Conservation (phyloP, 2,888 invertebrate genomes). For the Nomada fucata region DNA sequence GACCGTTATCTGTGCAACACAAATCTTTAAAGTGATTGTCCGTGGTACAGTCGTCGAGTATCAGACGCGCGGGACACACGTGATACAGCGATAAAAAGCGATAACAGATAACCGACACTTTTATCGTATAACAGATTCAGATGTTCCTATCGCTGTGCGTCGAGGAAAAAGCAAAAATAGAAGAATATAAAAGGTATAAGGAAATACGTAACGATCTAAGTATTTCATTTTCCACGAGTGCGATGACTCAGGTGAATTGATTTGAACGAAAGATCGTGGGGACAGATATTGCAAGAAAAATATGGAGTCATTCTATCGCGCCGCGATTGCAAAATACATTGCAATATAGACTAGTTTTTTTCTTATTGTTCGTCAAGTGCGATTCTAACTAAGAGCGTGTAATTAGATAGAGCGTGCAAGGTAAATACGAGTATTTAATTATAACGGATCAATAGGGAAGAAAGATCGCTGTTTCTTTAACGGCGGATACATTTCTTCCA, state of each 20-base stretch:
- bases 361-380: neutral
- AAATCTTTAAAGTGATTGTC: neutral
- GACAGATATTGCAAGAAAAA: neutral
- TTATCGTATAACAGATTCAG: constrained; percentile 6
- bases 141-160: neutral
- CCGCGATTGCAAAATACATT: neutral
- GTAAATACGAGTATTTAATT: neutral
- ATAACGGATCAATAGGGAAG: neutral
- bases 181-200: no score
- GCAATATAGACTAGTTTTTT: neutral
- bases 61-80: neutral
- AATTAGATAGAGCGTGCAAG: neutral
- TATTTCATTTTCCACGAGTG: neutral
- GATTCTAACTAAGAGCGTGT: neutral
- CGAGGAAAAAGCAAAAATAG: no score
- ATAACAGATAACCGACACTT: constrained; percentile 3
- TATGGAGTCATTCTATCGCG: neutral
- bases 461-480: neutral
- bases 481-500: neutral
- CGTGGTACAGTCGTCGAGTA: neutral
- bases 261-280: neutral
- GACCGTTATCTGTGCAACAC: neutral
- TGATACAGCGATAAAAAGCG: constrained; percentile 15
- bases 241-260: neutral
- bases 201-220: no score